These are phyloP conservation scores for Lutraria lutraria DNA, from an alignment of 2,888 invertebrate genomes.

Conservation along the genomic window DNA sequence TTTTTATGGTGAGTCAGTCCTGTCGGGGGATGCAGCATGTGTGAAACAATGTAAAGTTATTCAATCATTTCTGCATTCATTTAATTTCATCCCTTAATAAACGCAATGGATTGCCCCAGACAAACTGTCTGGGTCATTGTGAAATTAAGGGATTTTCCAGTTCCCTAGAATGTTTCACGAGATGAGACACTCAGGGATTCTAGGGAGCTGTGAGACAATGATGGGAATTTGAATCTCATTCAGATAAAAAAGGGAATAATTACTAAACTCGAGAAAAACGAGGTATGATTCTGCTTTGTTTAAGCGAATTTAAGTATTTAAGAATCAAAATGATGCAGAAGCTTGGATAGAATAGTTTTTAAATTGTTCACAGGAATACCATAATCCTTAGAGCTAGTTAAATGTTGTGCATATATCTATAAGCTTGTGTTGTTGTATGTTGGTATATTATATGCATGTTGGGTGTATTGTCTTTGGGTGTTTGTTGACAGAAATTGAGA, in stretches of 20 bases:
- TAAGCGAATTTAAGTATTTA: background rate
- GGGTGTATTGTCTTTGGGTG: background rate
- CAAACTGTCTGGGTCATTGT: conserved; percentile 6
- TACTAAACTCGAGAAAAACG: background rate
- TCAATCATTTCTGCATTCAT: conserved; percentile 12
- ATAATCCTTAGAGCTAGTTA: conserved; percentile 1
- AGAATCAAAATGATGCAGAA: background rate
- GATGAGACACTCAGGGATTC: background rate
- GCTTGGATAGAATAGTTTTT: background rate
- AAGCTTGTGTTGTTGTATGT: background rate
- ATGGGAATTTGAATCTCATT: background rate
- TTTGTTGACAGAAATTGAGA: too few species aligned
- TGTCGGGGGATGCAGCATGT: background rate
- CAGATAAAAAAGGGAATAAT: conserved; percentile 16
- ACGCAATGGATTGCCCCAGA: background rate
- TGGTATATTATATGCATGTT: background rate
- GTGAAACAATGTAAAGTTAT: background rate
- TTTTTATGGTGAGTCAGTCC: conserved; percentile 90
- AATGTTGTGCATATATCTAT: background rate
- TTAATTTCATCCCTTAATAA: background rate
- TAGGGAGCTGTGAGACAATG: background rate
- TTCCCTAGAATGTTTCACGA: conserved; percentile 8
- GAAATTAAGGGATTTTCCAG: background rate
- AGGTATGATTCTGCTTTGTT: background rate
- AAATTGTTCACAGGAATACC: conserved; percentile 4